Evolutionary conservation across 2,113 vertebrate genomes (phyloP).

Genomic region (Pao palembangensis): DNA sequence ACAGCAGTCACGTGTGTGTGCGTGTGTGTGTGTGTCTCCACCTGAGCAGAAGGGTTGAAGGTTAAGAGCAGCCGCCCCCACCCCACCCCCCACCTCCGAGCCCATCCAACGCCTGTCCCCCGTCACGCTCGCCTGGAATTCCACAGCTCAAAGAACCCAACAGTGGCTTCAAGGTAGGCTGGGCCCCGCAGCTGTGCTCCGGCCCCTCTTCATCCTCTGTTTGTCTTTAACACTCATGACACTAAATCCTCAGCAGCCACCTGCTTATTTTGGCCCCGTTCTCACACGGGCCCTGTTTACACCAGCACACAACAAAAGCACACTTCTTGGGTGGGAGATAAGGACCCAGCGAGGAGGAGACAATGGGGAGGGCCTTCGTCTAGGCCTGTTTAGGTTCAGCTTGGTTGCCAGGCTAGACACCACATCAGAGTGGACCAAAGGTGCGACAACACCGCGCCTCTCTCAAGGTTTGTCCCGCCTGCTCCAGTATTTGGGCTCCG

Average conservation of each 20-base stretch:
- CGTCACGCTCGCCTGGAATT: conserved; percentile 58
- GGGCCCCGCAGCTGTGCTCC: conserved; percentile 57
- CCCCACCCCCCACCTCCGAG: background rate
- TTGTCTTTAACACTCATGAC: conserved; percentile 69
- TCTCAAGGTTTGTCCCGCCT: conserved; percentile 60
- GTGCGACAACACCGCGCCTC: conserved; percentile 62
- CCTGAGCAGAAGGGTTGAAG: conserved; percentile 61
- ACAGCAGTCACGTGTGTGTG: conserved; percentile 63
- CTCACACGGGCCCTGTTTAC: conserved; percentile 75
- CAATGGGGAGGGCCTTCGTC: conserved; percentile 54
- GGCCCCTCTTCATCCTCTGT: conserved; percentile 55
- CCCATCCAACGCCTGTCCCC: conserved; percentile 50
- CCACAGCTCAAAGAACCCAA: conserved; percentile 54
- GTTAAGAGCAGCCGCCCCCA: conserved; percentile 47
- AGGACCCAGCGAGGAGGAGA: conserved; percentile 56
- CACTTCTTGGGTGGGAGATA: conserved; percentile 69
- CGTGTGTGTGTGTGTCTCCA: too few species aligned
- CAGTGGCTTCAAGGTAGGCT: conserved; percentile 58
- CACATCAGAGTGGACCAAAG: conserved; percentile 58
- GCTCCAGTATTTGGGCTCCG: conserved; percentile 67
- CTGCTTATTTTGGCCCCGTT: conserved; percentile 66
- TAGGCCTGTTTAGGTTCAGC: conserved; percentile 68
- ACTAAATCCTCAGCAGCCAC: conserved; percentile 68
- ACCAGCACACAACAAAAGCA: conserved; percentile 75
- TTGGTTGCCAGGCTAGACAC: conserved; percentile 73